Evolutionary conservation across 2,888 invertebrate genomes (phyloP), one percentile per base, ranked within the genome.

Genomic region (Philaethria dido): DNA sequence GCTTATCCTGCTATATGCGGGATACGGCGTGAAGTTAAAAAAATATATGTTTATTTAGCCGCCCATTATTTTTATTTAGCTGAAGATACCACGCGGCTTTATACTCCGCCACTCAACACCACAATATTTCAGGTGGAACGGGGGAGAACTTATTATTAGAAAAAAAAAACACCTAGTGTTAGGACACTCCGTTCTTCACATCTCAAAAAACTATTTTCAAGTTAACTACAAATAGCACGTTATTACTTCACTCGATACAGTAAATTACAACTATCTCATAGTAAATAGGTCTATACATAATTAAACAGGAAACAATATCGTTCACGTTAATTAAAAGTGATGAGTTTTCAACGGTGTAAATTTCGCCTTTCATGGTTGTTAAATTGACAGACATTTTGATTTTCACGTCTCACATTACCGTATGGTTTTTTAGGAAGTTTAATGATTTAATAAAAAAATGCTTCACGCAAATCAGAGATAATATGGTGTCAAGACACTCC

Each of bases 271-370:
- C 42, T n/a, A n/a, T n/a, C 39, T 42, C 39, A 11, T 57, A 57
- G 57, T 57, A 42, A 42, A 39, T 22, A 55, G 69, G 60, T 72
- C 72, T 70, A 44, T 62, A 64, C 67, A 69, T 72, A 77, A 76
- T 75, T 75, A 71, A 74, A 71, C 64, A 74, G 22, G 54, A 76
- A 75, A 71, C 71, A 70, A 73, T 74, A 78, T 78, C 77, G 72
- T 75, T 75, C 70, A 67, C 75, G 73, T 80, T 79, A 78, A 80
- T 82, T 79, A 80, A 82, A 80, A 77, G 74, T 77, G 69, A 68
- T 67, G 70, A 72, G 69, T 70, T 73, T 68, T 48, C 45, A 64
- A 33, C 64, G 66, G 67, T 69, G 65, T 70, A 64, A 55, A 68
- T 66, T 72, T 69, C 68, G 47, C 57, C 50, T 62, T 55, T 63